phyloP scores from a whole-genome alignment of 1,140 invertebrate genomes.

The Trichogramma pretiosum region DNA sequence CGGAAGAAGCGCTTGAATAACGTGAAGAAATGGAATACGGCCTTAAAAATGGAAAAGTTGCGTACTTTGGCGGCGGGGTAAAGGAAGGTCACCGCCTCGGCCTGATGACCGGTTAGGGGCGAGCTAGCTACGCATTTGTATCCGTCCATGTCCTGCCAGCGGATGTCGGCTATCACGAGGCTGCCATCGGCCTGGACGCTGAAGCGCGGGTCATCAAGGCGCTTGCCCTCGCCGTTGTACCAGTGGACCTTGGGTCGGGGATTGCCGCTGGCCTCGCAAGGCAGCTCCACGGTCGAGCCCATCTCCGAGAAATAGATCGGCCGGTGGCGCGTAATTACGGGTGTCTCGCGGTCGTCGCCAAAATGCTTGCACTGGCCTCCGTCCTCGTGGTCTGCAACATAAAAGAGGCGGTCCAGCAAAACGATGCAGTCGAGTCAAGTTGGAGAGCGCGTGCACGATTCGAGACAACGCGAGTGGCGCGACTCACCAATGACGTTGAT shows the following conservation, averaged over 20 bases:
- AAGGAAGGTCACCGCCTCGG: constrained; percentile 59
- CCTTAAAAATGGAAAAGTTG: constrained; percentile 18
- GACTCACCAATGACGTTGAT: constrained; percentile 39
- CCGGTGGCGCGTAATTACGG: constrained; percentile 17
- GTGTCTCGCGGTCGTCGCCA: not conserved
- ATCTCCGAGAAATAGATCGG: constrained; percentile 38
- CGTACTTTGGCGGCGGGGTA: constrained; percentile 59
- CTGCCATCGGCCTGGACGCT: constrained; percentile 62
- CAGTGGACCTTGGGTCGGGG: constrained; percentile 58
- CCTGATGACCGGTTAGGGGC: constrained; percentile 52
- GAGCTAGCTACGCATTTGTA: constrained; percentile 69
- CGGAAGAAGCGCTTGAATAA: constrained; percentile 16
- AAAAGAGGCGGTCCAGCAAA: not conserved
- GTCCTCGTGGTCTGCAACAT: not conserved
- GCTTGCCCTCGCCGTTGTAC: constrained; percentile 51
- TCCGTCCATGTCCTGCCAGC: constrained; percentile 71
- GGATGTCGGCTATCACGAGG: constrained; percentile 58
- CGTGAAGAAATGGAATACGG: constrained; percentile 10
- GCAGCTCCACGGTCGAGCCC: constrained; percentile 57
- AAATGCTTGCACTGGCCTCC: not conserved
- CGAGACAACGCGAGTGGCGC: not conserved
- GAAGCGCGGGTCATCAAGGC: constrained; percentile 43
- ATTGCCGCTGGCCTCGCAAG: constrained; percentile 59
- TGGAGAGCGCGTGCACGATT: not conserved
- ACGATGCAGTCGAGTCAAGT: not conserved